Conservation (phyloP, 2,888 invertebrate species). For the Lasioglossum calceatum region DNA sequence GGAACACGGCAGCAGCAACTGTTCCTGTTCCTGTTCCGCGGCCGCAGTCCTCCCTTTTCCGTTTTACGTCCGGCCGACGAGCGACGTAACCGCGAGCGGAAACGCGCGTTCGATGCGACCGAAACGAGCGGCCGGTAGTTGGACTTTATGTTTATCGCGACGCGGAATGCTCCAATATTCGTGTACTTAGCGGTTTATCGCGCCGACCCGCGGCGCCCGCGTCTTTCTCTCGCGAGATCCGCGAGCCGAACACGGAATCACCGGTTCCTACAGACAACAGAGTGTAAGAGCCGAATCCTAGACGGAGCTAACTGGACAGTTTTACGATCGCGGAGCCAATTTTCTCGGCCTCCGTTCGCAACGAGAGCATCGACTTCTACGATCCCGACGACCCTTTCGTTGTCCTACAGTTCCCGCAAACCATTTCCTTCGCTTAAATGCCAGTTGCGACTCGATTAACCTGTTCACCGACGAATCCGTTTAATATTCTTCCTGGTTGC, state of each 20-base stretch:
- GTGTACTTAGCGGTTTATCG: constrained; percentile 30
- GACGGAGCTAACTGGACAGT: not conserved
- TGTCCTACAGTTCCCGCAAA: not conserved
- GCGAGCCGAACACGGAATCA: not conserved
- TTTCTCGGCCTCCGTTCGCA: not conserved
- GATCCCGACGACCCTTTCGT: not conserved
- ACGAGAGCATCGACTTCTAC: not conserved
- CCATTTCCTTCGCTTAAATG: not conserved
- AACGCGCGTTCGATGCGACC: constrained; percentile 8
- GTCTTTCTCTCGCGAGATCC: not conserved
- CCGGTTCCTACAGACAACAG: not conserved
- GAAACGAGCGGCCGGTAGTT: constrained; percentile 14
- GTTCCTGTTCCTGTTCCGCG: not conserved
- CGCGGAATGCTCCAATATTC: constrained; percentile 33
- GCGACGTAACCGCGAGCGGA: constrained; percentile 4
- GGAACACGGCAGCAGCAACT: not conserved
- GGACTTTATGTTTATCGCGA: constrained; percentile 44
- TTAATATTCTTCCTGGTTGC: not conserved
- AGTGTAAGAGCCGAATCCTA: not conserved
- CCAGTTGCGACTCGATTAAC: not conserved
- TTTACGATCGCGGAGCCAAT: constrained; percentile 37
- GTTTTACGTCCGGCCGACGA: constrained; percentile 10
- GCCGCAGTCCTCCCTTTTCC: not conserved
- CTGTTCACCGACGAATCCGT: not conserved
- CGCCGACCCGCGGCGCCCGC: not conserved